Evolutionary conservation across 2,113 vertebrate genomes (phyloP).

Genomic region (Pachyramphus minor): DNA sequence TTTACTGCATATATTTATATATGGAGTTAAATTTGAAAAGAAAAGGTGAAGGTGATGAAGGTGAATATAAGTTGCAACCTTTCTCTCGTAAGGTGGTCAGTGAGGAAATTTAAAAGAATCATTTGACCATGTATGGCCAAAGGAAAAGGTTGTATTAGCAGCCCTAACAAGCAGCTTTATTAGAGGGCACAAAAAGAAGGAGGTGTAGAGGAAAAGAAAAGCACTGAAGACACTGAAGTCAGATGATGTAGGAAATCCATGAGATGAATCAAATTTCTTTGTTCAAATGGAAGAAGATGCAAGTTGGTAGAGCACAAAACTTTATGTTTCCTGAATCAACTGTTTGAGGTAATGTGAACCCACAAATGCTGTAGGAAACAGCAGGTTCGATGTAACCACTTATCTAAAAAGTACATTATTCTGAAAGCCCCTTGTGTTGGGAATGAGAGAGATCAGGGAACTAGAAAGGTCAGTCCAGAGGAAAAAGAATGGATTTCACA

Average conservation of each 20-base stretch:
- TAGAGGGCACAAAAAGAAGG: background rate
- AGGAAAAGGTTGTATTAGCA: background rate
- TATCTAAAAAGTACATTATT: background rate
- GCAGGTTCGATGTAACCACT: background rate
- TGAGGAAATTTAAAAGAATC: background rate
- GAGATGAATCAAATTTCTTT: background rate
- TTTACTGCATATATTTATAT: fast-evolving
- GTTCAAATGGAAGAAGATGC: background rate
- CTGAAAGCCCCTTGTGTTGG: background rate
- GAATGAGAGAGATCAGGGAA: background rate
- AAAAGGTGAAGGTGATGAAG: background rate
- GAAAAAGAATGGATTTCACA: background rate
- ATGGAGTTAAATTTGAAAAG: background rate
- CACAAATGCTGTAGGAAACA: background rate
- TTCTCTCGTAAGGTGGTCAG: background rate
- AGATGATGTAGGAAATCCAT: background rate
- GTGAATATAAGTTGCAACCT: background rate
- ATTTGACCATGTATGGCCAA: background rate
- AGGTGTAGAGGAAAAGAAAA: background rate
- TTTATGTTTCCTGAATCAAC: background rate
- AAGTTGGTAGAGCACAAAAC: background rate
- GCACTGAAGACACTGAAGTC: background rate
- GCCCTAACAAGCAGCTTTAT: background rate
- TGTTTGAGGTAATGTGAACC: background rate
- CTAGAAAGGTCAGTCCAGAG: background rate